Base-by-base conservation (phyloP, 2,888 invertebrate species). In the Platerodrilus igneus region DNA sequence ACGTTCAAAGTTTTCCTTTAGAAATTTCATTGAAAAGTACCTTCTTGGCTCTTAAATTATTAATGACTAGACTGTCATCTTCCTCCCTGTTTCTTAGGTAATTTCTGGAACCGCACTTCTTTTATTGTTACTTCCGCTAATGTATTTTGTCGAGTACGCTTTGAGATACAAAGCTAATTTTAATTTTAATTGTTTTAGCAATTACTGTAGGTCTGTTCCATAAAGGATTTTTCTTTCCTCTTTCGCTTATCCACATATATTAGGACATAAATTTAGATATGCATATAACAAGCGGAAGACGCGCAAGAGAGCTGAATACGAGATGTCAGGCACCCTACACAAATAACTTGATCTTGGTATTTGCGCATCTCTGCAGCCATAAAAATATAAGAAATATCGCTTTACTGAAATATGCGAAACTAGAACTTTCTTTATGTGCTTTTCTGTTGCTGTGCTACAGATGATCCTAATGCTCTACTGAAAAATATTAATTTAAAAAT, bases 321-420 rank as follows among this genome's bases (percentile, higher is more conserved):
- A 21, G 50, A 51, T 51, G 51, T 52, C 53, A 58, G 49, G 52
- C 50, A 42, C 48, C 51, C 48, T 37, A 49, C 51, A 54, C 54
- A 58, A 58, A 59, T 58, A 57, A 56, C 52, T 48, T 45, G 48
- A 53, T 53, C 53, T 48, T 51, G 57, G 50, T 55, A 52, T 57
- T 57, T 53, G 53, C 53, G 50, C 55, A 50, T 56, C 53, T 54
- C 52, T 44, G 48, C 37, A 45, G 48, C 52, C 40, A 57, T 57
- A 57, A 59, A 57, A 57, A 54, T 57, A 53, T 49, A 46, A 44
- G 45, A 55, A 54, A 52, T 55, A 52, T 54, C 48, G 49, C 48
- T 52, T 52, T 52, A 47, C 53, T 52, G 55, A 56, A 56, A 55
- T 57, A 56, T 53, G 53, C 52, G 51, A 52, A 53, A 56, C 55